Evolutionary conservation across 2,113 vertebrate genomes (phyloP).

Genomic region (Sminthopsis crassicaudata): DNA sequence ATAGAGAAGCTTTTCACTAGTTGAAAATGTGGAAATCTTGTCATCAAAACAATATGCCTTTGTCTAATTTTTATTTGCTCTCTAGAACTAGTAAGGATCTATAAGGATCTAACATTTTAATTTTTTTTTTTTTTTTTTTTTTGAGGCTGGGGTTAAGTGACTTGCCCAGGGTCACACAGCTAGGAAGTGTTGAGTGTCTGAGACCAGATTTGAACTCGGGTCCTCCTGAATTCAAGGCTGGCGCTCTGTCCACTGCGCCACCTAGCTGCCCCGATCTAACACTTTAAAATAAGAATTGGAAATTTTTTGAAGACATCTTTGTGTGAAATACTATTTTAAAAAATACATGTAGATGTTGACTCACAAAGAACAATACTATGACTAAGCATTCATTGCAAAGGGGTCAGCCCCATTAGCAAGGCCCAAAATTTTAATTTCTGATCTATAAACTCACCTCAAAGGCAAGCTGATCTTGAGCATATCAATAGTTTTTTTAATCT

Average conservation of each 20-base stretch:
- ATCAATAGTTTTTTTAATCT: slow-evolving; percentile 2
- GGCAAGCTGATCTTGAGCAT: background rate
- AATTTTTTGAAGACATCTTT: background rate
- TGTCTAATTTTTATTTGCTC: slow-evolving; percentile 5
- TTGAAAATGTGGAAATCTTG: background rate
- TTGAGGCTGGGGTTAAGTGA: no score
- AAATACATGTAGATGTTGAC: background rate
- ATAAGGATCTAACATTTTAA: no score
- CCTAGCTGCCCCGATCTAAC: no score
- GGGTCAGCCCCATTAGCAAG: background rate
- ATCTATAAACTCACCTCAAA: background rate
- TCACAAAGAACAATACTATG: background rate
- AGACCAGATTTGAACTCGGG: no score
- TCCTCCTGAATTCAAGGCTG: no score
- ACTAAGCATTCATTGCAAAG: slow-evolving; percentile 15
- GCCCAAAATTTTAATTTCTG: slow-evolving; percentile 26
- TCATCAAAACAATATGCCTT: background rate
- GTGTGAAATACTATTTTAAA: background rate
- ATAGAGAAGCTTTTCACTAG: background rate
- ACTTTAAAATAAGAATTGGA: background rate
- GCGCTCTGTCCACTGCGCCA: no score
- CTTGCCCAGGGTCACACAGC: no score
- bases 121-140: no score
- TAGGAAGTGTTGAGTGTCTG: no score
- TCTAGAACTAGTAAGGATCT: background rate